Base-by-base conservation (phyloP, 2,113 vertebrate genomes). In the Haemorhous mexicanus region DNA sequence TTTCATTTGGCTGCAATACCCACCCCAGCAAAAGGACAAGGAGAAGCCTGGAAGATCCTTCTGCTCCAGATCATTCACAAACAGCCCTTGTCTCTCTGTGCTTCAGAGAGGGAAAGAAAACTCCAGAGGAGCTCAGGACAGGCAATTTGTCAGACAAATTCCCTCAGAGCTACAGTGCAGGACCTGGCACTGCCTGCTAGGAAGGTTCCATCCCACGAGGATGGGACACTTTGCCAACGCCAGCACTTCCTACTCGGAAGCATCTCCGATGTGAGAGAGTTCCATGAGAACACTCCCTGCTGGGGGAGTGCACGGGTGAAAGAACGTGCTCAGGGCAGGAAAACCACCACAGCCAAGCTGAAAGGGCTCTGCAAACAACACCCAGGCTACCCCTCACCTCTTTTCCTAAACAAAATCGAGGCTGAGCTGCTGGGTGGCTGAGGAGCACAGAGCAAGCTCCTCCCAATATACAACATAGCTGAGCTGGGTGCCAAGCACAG, bases 211-310 rank as follows among this genome's bases (percentile, higher is more conserved):
- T 30, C 33, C 33, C 61, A 26, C 24, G 28, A 67, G n/a, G 33
- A 68, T 19, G 1, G 53, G 61, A 75, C 2, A 0, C 15, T 61
- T 20, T 53, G 46, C n/a, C 53, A 82, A 32, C 0, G 0, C 8
- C 77, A 67, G 69, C 53, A 41, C 20, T 35, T 41, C 24, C 30
- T 17, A 7, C 24, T 30, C 0, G 0, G 62, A 74, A 58, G 3
- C 46, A n/a, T 35, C 53, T 53, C 30, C 0, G 0, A 6, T 22
- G 46, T 14, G n/a, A 68, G 41, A 27, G 50, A 52, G 39, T 4
- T 61, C 33, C 87, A 59, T 15, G 33, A 59, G 39, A 75, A 52
- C 68, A 59, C 8, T 47, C 67, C 28, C 46, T 39, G 61, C 62
- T 82, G 69, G 62, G 9, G 3, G 53, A 75, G 53, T 16, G 37